Percentiles rank a stretch among this genome's conserved stretches.
phyloP scores from a whole-genome alignment of 2,797 vertebrate genomes.

The Poeciliopsis presidionis region DNA sequence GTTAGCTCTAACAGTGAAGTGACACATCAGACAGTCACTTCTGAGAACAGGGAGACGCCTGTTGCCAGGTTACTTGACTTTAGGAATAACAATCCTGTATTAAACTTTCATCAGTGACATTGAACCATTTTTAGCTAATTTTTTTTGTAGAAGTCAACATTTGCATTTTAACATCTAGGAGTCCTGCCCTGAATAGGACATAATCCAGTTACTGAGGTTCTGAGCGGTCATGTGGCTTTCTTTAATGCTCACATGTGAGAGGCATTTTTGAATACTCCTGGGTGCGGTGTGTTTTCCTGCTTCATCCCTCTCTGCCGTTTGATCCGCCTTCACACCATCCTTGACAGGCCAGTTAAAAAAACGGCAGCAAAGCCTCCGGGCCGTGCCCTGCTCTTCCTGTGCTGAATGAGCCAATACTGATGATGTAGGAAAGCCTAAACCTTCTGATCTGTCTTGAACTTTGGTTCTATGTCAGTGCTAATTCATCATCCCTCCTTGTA shows the following conservation, averaged over 20 bases:
- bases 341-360: conserved; percentile 61
- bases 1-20: conserved; percentile 22
- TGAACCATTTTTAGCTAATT: neutral
- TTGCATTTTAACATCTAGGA: neutral
- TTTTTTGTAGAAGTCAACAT: conserved; percentile 14
- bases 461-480: conserved; percentile 9
- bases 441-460: conserved; percentile 24
- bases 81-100: neutral
- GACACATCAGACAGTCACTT: conserved; percentile 46
- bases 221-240: conserved; percentile 21
- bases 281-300: conserved; percentile 55
- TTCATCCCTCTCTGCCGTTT: conserved; percentile 50
- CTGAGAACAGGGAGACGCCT: conserved; percentile 29
- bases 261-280: conserved; percentile 61
- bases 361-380: conserved; percentile 31
- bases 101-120: neutral
- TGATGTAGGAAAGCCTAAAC: conserved; percentile 25
- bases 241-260: conserved; percentile 36
- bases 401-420: conserved; percentile 30
- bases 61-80: neutral
- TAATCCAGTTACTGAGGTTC: conserved; percentile 4
- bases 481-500: neutral
- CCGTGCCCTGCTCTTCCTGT: conserved; percentile 33
- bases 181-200: neutral
- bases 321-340: conserved; percentile 52